Conservation (phyloP, 2,888 invertebrate genomes). For the Proisotoma minuta region DNA sequence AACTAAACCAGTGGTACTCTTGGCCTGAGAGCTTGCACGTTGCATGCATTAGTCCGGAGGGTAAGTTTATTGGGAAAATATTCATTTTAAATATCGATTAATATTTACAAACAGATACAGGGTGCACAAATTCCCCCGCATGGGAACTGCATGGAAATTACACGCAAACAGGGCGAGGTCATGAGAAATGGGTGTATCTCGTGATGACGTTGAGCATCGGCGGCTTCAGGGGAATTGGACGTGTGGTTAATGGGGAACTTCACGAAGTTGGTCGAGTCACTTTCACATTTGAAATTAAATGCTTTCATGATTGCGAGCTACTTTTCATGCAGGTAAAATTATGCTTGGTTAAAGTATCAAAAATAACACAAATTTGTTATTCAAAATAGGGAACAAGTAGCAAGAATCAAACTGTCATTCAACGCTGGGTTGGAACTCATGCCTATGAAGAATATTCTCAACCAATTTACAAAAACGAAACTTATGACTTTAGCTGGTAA, state of each 20-base stretch:
- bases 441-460: slow-evolving; percentile 50
- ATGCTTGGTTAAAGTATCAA: not conserved
- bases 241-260: slow-evolving; percentile 50
- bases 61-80: slow-evolving; percentile 27
- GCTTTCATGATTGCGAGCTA: slow-evolving; percentile 55
- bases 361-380: not conserved
- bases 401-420: slow-evolving; percentile 51
- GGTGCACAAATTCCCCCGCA: slow-evolving; percentile 51
- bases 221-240: slow-evolving; percentile 53
- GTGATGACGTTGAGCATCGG: slow-evolving; percentile 53
- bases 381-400: slow-evolving; percentile 50
- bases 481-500: slow-evolving; percentile 52
- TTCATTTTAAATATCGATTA: too few relatives aligned
- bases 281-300: slow-evolving; percentile 56
- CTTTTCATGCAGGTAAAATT: slow-evolving; percentile 54
- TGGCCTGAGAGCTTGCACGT: slow-evolving; percentile 49
- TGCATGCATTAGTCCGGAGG: slow-evolving; percentile 53
- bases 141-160: slow-evolving; percentile 56
- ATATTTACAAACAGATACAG: slow-evolving; percentile 43
- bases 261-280: slow-evolving; percentile 53
- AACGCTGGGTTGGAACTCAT: slow-evolving; percentile 52
- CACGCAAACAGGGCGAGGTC: slow-evolving; percentile 54
- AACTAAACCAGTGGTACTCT: slow-evolving; percentile 43
- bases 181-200: slow-evolving; percentile 54
- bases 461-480: slow-evolving; percentile 51